Conservation (phyloP, 2,113 vertebrate species). For the Megalops atlanticus region DNA sequence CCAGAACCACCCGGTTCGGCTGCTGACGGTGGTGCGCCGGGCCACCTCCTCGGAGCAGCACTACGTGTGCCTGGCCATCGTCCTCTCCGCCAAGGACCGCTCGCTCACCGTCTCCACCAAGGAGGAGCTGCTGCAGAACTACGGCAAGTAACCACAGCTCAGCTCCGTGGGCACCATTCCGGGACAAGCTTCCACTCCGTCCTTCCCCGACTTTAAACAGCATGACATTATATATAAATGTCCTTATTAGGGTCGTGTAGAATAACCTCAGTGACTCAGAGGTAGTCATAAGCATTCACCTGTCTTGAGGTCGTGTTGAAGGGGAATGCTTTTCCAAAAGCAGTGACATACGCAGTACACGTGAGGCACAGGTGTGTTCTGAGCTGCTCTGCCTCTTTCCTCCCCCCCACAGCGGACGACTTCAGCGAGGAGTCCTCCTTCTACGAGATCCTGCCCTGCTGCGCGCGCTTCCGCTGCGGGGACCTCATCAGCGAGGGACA, state of each 20-base stretch:
- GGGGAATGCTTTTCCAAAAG: neutral
- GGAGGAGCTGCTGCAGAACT: slow-evolving; percentile 92
- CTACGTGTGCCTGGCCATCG: slow-evolving; percentile 87
- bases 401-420: slow-evolving; percentile 82
- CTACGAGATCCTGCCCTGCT: slow-evolving; percentile 97
- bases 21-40: slow-evolving; percentile 87
- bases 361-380: neutral
- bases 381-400: slow-evolving; percentile 27
- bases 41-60: slow-evolving; percentile 95
- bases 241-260: neutral
- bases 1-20: slow-evolving; percentile 84
- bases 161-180: neutral
- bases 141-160: slow-evolving; percentile 67
- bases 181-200: neutral
- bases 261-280: neutral
- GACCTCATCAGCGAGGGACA: slow-evolving; percentile 93
- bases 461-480: slow-evolving; percentile 91
- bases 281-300: neutral
- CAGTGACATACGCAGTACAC: neutral
- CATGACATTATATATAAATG: too few species aligned
- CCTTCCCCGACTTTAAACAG: neutral
- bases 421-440: slow-evolving; percentile 94
- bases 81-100: slow-evolving; percentile 89
- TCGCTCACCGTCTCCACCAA: slow-evolving; percentile 94
- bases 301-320: neutral